phyloP scores from a whole-genome alignment of 2,888 invertebrate species.

The Synergus umbraculus region DNA sequence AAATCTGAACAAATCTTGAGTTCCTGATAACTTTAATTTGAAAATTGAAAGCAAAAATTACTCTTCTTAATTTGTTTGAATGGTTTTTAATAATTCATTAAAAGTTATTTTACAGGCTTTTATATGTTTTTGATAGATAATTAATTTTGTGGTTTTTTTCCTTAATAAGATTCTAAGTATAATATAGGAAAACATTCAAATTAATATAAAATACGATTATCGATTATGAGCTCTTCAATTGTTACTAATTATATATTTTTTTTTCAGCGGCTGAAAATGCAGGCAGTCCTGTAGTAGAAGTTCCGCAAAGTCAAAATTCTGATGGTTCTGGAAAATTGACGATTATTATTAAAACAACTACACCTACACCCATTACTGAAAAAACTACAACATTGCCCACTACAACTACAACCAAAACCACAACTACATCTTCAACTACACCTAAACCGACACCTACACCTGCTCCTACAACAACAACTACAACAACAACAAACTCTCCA shows the following conservation, averaged over 20 bases:
- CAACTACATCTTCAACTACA: no score
- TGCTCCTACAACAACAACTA: slow-evolving; percentile 68
- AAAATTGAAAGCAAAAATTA: not conserved
- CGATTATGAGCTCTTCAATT: not conserved
- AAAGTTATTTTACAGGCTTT: not conserved
- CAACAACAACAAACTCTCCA: slow-evolving; percentile 69
- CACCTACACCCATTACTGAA: not conserved
- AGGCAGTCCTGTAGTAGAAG: not conserved
- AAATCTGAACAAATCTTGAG: not conserved
- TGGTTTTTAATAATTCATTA: no score
- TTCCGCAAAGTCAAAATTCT: not conserved
- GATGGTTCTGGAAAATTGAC: not conserved
- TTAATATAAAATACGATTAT: not conserved
- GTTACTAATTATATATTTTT: not conserved
- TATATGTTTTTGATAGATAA: not conserved
- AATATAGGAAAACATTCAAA: not conserved
- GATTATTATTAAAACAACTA: not conserved
- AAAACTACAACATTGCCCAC: not conserved
- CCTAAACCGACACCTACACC: slow-evolving; percentile 54
- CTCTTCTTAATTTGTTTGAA: not conserved
- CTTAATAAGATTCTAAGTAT: not conserved
- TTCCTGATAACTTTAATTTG: slow-evolving; percentile 6
- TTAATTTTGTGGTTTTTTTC: not conserved
- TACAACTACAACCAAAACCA: not conserved
- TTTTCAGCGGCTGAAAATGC: not conserved